A percentile compares a stretch with the other conserved stretches of the same genome.
Conservation (phyloP, 2,888 invertebrate species). For the Meghimatium bilineatum region DNA sequence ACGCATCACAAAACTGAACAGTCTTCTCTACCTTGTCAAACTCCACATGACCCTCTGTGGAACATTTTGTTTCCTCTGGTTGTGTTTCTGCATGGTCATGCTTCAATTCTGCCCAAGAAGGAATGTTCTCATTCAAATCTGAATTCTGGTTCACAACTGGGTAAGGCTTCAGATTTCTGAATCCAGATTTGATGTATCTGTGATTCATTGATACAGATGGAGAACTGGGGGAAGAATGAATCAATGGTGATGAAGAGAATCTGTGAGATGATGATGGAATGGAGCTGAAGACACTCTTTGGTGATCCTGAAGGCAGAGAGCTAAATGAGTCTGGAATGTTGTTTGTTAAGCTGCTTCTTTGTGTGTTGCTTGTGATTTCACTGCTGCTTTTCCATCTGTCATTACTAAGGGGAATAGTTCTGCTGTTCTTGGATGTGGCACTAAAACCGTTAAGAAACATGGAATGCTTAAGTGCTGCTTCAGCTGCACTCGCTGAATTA, state of each 20-base stretch:
- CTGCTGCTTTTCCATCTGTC: neutral
- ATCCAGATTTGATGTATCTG: constrained; percentile 26
- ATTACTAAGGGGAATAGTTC: neutral
- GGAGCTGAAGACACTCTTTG: constrained; percentile 40
- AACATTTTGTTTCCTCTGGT: constrained; percentile 10
- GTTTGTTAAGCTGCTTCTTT: neutral
- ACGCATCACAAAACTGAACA: neutral
- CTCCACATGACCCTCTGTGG: neutral
- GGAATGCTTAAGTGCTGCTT: constrained; percentile 3
- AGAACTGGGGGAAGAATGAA: constrained; percentile 1
- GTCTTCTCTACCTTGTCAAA: constrained; percentile 41
- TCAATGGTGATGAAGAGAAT: constrained; percentile 5
- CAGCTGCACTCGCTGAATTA: neutral
- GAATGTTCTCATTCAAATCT: neutral
- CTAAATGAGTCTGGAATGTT: constrained; percentile 13
- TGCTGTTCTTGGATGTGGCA: neutral
- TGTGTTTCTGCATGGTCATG: neutral
- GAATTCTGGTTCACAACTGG: neutral
- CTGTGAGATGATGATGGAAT: constrained; percentile 33
- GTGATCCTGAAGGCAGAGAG: constrained; percentile 27
- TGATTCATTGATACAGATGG: constrained; percentile 22
- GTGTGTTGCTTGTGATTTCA: neutral
- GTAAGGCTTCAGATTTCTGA: constrained; percentile 27
- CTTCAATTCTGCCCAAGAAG: neutral
- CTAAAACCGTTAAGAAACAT: neutral